Percentiles rank a stretch among this genome's conserved stretches.
Evolutionary conservation across 2,797 vertebrate genomes (phyloP).

Genomic region (Sebastes umbrosus): DNA sequence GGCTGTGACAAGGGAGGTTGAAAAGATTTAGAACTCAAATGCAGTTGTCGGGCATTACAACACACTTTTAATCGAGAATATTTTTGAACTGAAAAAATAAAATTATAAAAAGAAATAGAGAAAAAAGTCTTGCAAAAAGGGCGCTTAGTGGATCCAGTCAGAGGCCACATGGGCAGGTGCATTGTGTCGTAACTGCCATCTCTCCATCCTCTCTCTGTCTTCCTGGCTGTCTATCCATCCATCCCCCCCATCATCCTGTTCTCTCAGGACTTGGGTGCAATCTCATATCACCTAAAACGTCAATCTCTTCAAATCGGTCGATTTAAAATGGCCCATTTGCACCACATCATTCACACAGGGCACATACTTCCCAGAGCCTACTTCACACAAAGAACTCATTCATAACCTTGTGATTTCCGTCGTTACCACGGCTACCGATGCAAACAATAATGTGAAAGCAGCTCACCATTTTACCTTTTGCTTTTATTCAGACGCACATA

Average conservation of each 20-base stretch:
- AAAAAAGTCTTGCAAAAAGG: too few species aligned
- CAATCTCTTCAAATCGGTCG: not conserved
- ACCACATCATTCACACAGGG: not conserved
- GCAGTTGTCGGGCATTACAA: too few species aligned
- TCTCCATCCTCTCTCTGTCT: not conserved
- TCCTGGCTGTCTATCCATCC: not conserved
- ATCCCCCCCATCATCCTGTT: not conserved
- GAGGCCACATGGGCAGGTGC: too few species aligned
- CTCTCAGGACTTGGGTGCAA: not conserved
- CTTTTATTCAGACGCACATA: slow-evolving; percentile 49
- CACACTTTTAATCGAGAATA: too few species aligned
- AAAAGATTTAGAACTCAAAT: too few species aligned
- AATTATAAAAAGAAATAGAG: too few species aligned
- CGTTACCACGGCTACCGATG: not conserved
- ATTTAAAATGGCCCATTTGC: not conserved
- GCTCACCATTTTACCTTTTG: not conserved
- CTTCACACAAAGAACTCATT: not conserved
- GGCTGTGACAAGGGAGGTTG: too few species aligned
- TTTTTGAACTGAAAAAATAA: too few species aligned
- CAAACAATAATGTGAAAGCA: not conserved
- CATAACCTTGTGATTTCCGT: not conserved
- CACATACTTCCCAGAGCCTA: not conserved
- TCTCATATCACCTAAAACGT: not conserved
- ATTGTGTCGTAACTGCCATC: not conserved
- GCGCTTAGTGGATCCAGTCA: too few species aligned